These are phyloP conservation scores for Hemithea aestivaria DNA, from an alignment of 2,888 invertebrate genomes.

Conservation along the genomic window DNA sequence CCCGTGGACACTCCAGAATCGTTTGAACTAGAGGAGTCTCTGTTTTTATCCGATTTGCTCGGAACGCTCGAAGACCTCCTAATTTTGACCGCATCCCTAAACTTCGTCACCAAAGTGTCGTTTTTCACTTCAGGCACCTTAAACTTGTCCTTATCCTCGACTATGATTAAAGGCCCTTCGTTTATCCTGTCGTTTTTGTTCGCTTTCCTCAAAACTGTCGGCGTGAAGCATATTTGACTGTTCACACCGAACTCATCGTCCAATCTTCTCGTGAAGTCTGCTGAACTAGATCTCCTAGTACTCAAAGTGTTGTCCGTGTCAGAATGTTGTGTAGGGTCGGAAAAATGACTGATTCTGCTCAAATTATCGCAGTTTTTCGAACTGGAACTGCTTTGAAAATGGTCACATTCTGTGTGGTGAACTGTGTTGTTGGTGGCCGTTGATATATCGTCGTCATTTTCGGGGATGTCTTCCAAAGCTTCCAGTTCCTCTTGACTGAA, in stretches of 20 bases:
- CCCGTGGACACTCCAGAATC: conserved; percentile 85
- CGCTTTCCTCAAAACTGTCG: conserved; percentile 63
- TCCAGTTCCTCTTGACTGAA: conserved; percentile 79
- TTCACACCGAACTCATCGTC: conserved; percentile 66
- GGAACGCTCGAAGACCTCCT: conserved; percentile 84
- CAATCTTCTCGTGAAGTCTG: conserved; percentile 80
- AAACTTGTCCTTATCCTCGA: conserved; percentile 54
- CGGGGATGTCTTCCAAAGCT: conserved; percentile 67
- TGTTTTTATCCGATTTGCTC: conserved; percentile 83
- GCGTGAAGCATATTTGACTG: conserved; percentile 62
- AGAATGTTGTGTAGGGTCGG: conserved; percentile 65
- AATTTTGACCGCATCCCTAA: conserved; percentile 80
- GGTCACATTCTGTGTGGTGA: conserved; percentile 60
- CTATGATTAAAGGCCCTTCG: conserved; percentile 44
- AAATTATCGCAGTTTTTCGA: conserved; percentile 72
- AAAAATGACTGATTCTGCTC: conserved; percentile 76
- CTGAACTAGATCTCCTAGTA: conserved; percentile 80
- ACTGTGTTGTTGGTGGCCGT: conserved; percentile 63
- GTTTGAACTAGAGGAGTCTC: conserved; percentile 85
- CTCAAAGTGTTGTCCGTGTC: conserved; percentile 65
- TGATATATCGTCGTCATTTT: conserved; percentile 67
- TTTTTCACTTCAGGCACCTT: conserved; percentile 66
- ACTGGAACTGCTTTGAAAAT: conserved; percentile 60
- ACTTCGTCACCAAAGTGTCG: conserved; percentile 66
- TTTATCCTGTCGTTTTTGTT: conserved; percentile 61